Evolutionary conservation across 2,113 vertebrate species (phyloP).

Genomic region (Leptocoma aspasia): DNA sequence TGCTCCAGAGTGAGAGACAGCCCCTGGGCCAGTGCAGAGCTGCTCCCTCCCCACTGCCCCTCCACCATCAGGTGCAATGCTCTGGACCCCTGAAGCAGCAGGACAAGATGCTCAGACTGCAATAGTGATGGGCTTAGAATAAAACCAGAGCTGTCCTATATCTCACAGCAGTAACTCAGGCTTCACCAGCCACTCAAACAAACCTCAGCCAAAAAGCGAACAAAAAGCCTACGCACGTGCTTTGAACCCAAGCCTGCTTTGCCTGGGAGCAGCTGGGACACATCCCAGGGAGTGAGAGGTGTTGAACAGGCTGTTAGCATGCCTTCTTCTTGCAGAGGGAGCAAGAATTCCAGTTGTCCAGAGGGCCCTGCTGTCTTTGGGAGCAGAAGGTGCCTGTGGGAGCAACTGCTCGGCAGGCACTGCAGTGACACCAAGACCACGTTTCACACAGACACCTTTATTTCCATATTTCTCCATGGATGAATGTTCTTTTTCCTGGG

Average conservation of each 20-base stretch:
- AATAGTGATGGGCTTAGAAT: background rate
- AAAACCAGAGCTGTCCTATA: background rate
- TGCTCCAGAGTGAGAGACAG: background rate
- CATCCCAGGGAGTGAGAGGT: fast-evolving
- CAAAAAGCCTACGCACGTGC: fast-evolving
- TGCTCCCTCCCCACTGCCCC: background rate
- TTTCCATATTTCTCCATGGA: background rate
- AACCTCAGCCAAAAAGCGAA: background rate
- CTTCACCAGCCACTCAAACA: fast-evolving
- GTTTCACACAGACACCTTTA: conserved; percentile 21
- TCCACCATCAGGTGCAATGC: background rate
- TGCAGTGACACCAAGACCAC: background rate
- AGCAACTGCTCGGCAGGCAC: background rate
- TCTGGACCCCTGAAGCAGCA: background rate
- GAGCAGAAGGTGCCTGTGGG: background rate
- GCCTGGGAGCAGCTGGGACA: background rate
- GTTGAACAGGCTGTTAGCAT: background rate
- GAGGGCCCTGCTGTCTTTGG: background rate
- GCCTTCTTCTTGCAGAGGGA: background rate
- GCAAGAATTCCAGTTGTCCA: background rate
- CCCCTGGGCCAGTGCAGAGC: background rate
- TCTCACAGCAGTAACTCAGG: background rate
- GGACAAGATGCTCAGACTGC: background rate
- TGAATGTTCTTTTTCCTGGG: background rate
- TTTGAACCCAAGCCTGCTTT: background rate